Base-by-base conservation (phyloP, 2,888 invertebrate genomes). In the Unio pictorum region DNA sequence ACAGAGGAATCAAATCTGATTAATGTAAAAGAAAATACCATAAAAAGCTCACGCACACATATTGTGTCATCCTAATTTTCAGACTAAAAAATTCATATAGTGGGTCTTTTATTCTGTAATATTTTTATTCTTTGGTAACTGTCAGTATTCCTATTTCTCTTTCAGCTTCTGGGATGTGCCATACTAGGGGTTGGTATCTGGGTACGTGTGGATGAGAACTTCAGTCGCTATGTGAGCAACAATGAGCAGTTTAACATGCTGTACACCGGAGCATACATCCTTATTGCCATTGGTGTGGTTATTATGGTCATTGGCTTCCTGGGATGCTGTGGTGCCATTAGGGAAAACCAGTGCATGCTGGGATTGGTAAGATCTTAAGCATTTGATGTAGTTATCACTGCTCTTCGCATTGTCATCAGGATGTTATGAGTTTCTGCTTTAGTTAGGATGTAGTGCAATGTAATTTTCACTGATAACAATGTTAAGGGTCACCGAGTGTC, bases 301-400 rank as follows among this genome's bases (percentile, higher is more conserved):
- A 93, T 95, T 89, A 92, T 95, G 72, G 88, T 95, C 60, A 93
- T 95, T 45, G 94, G 95, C 23, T 94, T 95, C 89, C 92, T 96
- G 62, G 96, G 96, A 68, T 96, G 95, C 87, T 95, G 94, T 86
- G 96, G 96, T 56, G 94, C 95, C 11, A 92, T 94, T 74, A 93
- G 93, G 81, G 94, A 95, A 90, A 95, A 94, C 28, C 94, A 94
- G 85, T 95, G 94, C 88, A 93, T 95, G 91, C 92, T 96, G 61
- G 92, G 94, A 74, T 91, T 93, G 87, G 95, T 95, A 91, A 93
- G 93, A 91, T 26, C 17, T 20, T 55, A 5, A 26, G 4, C 1
- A 3, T 20, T 64, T 55, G 15, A 45, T 45, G 15, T 15, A 45
- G 15, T 45, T 2, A 45, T 15, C 8, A 11, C 45, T 45, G 45